phyloP scores from a whole-genome alignment of 1,140 invertebrate genomes.

The Drosophila oshimai region DNA sequence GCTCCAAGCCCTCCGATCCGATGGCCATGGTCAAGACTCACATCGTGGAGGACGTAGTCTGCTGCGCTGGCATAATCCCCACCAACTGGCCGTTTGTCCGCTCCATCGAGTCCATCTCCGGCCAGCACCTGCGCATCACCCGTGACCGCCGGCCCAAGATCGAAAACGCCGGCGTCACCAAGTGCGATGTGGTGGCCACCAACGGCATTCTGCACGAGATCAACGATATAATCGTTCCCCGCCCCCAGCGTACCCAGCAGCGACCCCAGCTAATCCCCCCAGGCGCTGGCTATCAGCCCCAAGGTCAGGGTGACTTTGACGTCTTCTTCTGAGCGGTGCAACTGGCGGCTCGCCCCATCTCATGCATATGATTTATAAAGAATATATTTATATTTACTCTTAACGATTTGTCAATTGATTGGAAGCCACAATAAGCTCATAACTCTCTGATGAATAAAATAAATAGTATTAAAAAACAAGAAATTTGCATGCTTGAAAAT shows the following conservation, averaged over 20 bases:
- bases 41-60: constrained; percentile 84
- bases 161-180: constrained; percentile 84
- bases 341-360: constrained; percentile 15
- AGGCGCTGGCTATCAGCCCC: constrained; percentile 43
- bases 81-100: constrained; percentile 84
- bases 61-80: constrained; percentile 85
- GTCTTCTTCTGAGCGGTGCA: constrained; percentile 74
- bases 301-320: constrained; percentile 69
- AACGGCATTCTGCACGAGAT: constrained; percentile 86
- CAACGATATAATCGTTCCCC: constrained; percentile 83
- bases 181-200: constrained; percentile 85
- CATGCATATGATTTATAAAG: constrained; percentile 44
- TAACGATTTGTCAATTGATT: constrained; percentile 63
- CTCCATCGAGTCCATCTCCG: constrained; percentile 83
- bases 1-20: constrained; percentile 37
- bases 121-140: constrained; percentile 83
- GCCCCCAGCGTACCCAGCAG: constrained; percentile 58
- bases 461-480: constrained; percentile 34
- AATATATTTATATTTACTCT: constrained; percentile 73
- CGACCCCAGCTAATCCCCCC: constrained; percentile 51
- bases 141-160: constrained; percentile 84
- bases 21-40: constrained; percentile 73
- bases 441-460: constrained; percentile 54
- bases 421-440: constrained; percentile 17
- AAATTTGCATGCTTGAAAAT: too few relatives aligned